Evolutionary conservation across 1,140 invertebrate species (phyloP), one percentile per base, ranked within the genome.

Genomic region (Microplitis mediator): DNA sequence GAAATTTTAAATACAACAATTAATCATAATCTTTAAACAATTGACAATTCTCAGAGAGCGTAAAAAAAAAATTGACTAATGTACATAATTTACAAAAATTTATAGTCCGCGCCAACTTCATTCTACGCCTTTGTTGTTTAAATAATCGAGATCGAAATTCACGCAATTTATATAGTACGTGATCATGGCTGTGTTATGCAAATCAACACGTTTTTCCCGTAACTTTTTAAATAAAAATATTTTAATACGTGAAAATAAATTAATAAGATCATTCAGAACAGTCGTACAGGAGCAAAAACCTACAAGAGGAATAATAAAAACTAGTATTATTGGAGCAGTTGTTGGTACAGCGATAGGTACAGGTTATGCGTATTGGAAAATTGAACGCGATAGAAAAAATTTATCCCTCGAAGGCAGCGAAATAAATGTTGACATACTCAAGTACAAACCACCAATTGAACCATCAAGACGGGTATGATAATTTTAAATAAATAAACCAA

Each of bases 281-380:
- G 74, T 80, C 54, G 71, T 83, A 14, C 69, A 77, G 23, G 75
- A 78, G 13, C 75, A 75, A 23, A 82, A 80, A 58, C 77, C 54
- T 8, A 51, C 78, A 13, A 78, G 66, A 73, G 75, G 81, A 36
- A 80, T 85, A 31, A 80, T 90, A 0, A 90, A 89, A 74, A 74
- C 88, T 32, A 85, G 86, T 45, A 45, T 90, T 13, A 74, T 89
- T 39, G 90, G 91, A 16, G 81, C 88, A 3, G 82, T 82, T n/a
- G 76, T 90, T 16, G 91, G 91, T 45, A 85, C 86, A 3, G 72
- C 85, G 2, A 77, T 84, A 3, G 89, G 88, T 56, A 80, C 79
- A 76, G 86, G 87, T 78, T 90, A 90, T 84, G 83, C 87, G 1
- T 84, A 86, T 39, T 80, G 86, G 62, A 77, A 85, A 73, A 76